Percentiles rank a stretch among this genome's conserved stretches.
Evolutionary conservation across 2,888 invertebrate genomes (phyloP).

Genomic region (Galerucella pusilla): DNA sequence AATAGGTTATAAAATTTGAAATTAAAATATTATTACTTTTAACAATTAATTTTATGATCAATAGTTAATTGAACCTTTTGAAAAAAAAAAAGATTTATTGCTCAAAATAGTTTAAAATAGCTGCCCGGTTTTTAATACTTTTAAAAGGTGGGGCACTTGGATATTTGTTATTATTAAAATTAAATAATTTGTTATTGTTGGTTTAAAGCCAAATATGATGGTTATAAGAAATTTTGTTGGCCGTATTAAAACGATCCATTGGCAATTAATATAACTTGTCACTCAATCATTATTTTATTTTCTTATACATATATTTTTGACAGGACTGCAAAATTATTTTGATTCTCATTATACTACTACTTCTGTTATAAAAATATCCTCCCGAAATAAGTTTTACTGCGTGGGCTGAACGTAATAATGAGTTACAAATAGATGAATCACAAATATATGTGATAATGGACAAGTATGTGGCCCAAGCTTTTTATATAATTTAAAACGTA

Average conservation of each 20-base stretch:
- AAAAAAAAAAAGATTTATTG: neutral
- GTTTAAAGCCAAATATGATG: neutral
- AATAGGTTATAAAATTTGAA: neutral
- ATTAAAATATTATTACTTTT: neutral
- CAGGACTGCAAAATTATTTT: conserved; percentile 1
- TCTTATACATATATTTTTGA: neutral
- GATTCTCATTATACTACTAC: conserved; percentile 10
- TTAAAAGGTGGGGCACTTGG: neutral
- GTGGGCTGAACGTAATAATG: conserved; percentile 1
- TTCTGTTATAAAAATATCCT: neutral
- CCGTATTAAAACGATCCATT: neutral
- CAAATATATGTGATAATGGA: conserved; percentile 13
- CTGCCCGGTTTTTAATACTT: neutral
- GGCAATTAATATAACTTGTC: neutral
- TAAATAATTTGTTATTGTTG: neutral
- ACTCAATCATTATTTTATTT: neutral
- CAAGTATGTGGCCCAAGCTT: neutral
- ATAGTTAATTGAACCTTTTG: neutral
- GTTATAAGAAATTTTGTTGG: neutral
- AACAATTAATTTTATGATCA: neutral
- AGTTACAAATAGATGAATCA: conserved; percentile 16
- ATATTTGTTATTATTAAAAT: neutral
- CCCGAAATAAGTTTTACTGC: neutral
- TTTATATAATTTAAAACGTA: conserved; percentile 17
- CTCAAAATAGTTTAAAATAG: neutral